These are phyloP conservation scores for Syngnathus floridae DNA, from an alignment of 2,113 vertebrate genomes.

Conservation along the genomic window DNA sequence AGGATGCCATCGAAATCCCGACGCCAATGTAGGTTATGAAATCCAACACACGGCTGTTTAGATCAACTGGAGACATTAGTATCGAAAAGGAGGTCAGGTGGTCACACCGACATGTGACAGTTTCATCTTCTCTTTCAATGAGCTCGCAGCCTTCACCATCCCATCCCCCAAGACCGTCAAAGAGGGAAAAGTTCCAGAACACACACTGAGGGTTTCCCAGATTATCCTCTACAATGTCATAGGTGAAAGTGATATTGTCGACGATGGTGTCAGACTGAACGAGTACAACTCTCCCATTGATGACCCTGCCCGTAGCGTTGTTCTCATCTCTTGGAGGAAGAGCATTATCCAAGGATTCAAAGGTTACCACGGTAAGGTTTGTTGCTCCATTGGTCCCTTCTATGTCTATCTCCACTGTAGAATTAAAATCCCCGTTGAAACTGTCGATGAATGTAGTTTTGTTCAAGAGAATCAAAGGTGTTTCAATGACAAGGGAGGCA, in stretches of 20 bases:
- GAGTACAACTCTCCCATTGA: constrained; percentile 71
- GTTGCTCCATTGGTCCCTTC: constrained; percentile 2
- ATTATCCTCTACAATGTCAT: constrained; percentile 60
- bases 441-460: constrained; percentile 31
- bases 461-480: constrained; percentile 22
- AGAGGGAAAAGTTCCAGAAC: constrained; percentile 73
- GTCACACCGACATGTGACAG: constrained; percentile 70
- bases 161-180: constrained; percentile 59
- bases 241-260: constrained; percentile 58
- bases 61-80: constrained; percentile 74
- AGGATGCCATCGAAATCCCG: constrained; percentile 71
- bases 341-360: constrained; percentile 54
- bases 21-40: constrained; percentile 74
- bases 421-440: constrained; percentile 27
- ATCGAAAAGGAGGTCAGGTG: constrained; percentile 86
- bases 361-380: constrained; percentile 38
- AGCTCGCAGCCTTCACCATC: constrained; percentile 50
- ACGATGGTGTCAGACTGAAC: constrained; percentile 52
- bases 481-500: constrained; percentile 14
- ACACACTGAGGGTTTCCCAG: constrained; percentile 59
- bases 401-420: constrained; percentile 39
- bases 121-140: rapidly evolving
- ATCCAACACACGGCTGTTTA: constrained; percentile 16
- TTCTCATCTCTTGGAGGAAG: constrained; percentile 38
- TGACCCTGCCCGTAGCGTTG: constrained; percentile 3